phyloP scores from a whole-genome alignment of 2,797 vertebrate genomes.

The Brachyalestes nurse region DNA sequence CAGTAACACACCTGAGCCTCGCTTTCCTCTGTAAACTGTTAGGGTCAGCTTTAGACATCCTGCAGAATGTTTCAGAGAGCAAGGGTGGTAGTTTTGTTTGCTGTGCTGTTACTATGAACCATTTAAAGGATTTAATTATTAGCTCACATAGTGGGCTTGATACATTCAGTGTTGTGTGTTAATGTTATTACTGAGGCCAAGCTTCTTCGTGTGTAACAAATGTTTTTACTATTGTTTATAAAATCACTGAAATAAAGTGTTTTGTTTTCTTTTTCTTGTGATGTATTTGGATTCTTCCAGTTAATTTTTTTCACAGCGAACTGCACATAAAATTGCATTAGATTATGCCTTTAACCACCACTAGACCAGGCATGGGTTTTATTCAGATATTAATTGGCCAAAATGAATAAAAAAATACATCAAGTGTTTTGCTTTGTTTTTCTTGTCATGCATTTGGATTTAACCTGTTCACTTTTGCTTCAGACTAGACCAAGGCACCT shows the following conservation, averaged over 20 bases:
- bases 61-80: constrained; percentile 7
- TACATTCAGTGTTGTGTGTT: constrained; percentile 20
- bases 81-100: constrained; percentile 25
- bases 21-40: background rate
- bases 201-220: constrained; percentile 5
- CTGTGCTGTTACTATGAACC: constrained; percentile 13
- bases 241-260: constrained; percentile 10
- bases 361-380: too few relatives aligned
- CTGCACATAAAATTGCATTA: too few relatives aligned
- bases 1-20: background rate
- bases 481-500: too few relatives aligned
- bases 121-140: constrained; percentile 11
- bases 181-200: constrained; percentile 26
- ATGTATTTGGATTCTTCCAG: background rate
- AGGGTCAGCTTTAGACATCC: background rate
- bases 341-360: too few relatives aligned
- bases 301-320: background rate
- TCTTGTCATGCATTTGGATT: too few relatives aligned
- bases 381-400: too few relatives aligned
- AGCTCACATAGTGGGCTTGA: constrained; percentile 2
- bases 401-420: too few relatives aligned
- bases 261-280: constrained; percentile 14
- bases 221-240: constrained; percentile 43
- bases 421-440: too few relatives aligned
- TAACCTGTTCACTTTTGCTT: too few relatives aligned